Conservation (phyloP, 2,888 invertebrate species). For the Parthenolecanium corni region DNA sequence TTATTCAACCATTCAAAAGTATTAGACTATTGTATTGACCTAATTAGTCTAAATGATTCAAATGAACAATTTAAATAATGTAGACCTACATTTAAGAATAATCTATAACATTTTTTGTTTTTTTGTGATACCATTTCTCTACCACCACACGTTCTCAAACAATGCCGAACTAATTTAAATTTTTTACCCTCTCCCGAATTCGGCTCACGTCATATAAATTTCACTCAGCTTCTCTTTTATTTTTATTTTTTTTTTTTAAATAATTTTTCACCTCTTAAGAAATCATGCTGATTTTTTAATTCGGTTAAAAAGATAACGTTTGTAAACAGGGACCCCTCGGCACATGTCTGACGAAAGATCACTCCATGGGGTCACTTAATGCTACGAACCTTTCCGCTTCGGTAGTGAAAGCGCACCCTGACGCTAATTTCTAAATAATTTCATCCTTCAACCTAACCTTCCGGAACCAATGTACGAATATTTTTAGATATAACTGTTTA, state of each 20-base stretch:
- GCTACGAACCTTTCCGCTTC: background rate
- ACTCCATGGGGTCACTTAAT: conserved; percentile 15
- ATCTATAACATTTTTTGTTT: conserved; percentile 1
- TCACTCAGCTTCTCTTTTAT: background rate
- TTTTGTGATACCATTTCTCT: background rate
- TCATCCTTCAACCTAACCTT: background rate
- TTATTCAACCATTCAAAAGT: too few relatives aligned
- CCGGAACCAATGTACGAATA: conserved; percentile 16
- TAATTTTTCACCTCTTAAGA: conserved; percentile 3
- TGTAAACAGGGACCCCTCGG: conserved; percentile 23
- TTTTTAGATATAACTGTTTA: background rate
- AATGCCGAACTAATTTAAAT: conserved; percentile 12
- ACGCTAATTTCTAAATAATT: background rate
- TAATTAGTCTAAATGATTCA: conserved; percentile 16
- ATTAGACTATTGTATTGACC: background rate
- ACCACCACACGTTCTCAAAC: background rate
- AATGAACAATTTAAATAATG: background rate
- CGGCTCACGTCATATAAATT: background rate
- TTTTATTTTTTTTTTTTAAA: background rate
- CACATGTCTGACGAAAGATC: conserved; percentile 17
- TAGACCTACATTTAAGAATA: too few relatives aligned
- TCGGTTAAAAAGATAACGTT: conserved; percentile 23
- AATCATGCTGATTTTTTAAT: conserved; percentile 25
- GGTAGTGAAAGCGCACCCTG: conserved; percentile 6
- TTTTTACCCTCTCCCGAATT: background rate